Evolutionary conservation across 2,888 invertebrate genomes (phyloP).

Genomic region (Epinotia ramella): DNA sequence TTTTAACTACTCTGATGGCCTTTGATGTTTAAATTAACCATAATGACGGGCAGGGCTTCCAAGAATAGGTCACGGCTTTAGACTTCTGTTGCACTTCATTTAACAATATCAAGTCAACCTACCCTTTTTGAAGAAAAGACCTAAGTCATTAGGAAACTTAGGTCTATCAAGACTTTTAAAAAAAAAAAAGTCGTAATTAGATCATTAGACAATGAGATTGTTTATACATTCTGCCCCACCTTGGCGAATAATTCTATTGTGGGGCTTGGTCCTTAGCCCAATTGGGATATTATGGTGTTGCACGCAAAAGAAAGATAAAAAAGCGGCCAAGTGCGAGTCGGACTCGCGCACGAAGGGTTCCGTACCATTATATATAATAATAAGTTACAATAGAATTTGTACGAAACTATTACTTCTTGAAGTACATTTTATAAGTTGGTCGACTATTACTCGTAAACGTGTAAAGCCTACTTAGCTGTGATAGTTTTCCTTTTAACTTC

Average conservation of each 20-base stretch:
- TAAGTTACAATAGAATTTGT: no score
- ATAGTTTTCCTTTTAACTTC: no score
- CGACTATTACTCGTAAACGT: no score
- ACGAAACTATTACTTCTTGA: no score
- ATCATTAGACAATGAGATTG: constrained; percentile 9
- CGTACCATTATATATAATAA: no score
- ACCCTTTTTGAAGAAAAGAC: background rate
- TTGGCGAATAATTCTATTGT: constrained; percentile 26
- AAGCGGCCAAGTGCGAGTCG: no score
- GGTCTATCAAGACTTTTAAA: background rate
- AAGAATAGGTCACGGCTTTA: constrained; percentile 28
- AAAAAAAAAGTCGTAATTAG: background rate
- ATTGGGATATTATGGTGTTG: background rate
- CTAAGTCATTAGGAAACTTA: background rate
- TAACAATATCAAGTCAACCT: constrained; percentile 20
- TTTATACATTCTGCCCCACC: constrained; percentile 31
- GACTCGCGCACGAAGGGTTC: no score
- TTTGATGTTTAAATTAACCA: constrained; percentile 35
- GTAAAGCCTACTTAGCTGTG: no score
- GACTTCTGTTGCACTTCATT: constrained; percentile 15
- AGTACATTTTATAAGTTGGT: no score
- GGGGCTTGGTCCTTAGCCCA: constrained; percentile 28
- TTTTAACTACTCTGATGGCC: constrained; percentile 30
- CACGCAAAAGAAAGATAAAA: constrained; percentile 14
- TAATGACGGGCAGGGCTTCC: constrained; percentile 32